A percentile compares a stretch with the other conserved stretches of the same genome.
Evolutionary conservation across 2,113 vertebrate genomes (phyloP).

Genomic region (Alouatta palliata): DNA sequence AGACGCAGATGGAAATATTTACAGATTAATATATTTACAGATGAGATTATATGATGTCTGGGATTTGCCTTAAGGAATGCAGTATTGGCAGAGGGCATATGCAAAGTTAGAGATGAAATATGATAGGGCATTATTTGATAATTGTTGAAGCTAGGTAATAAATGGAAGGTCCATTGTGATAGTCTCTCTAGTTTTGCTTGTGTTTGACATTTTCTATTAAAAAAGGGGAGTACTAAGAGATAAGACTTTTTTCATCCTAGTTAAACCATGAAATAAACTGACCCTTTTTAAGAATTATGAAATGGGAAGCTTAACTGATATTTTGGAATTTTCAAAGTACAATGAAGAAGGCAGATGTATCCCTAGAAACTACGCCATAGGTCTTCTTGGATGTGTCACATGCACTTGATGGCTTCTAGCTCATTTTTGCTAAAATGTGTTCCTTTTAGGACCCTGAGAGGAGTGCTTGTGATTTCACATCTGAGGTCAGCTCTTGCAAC

Average conservation of each 20-base stretch:
- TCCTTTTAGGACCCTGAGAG: neutral
- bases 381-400: neutral
- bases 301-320: neutral
- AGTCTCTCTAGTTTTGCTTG: neutral
- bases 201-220: conserved; percentile 21
- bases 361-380: neutral
- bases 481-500: neutral
- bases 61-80: neutral
- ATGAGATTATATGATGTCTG: neutral
- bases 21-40: neutral
- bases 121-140: neutral
- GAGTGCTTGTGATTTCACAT: neutral
- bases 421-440: neutral
- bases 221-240: neutral
- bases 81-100: neutral
- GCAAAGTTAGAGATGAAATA: neutral
- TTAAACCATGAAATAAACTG: neutral
- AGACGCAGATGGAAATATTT: neutral
- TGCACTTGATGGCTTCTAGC: neutral
- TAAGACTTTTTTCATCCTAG: neutral
- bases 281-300: neutral
- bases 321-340: conserved; percentile 2
- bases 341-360: neutral
- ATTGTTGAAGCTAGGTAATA: neutral
- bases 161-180: neutral